A percentile compares a stretch with the other conserved stretches of the same genome.
Conservation (phyloP, 2,888 invertebrate species). For the Lepas anatifera region DNA sequence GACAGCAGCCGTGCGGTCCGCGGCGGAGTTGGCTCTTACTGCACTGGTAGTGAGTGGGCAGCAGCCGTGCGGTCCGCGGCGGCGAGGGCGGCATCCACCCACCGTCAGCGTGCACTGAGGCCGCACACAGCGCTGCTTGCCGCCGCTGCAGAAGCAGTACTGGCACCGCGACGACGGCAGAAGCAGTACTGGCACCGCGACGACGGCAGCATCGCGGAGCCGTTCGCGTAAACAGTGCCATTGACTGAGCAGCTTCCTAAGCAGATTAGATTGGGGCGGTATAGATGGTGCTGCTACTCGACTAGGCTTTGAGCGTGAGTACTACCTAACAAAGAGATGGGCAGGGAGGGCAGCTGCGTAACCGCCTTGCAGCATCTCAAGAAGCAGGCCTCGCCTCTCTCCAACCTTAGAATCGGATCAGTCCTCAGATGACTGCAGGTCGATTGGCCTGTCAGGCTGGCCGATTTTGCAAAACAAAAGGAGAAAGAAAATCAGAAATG, state of each 20-base stretch:
- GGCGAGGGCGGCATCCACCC: conserved; percentile 53
- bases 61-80: conserved; percentile 49
- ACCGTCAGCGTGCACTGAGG: conserved; percentile 60
- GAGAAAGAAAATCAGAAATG: no score
- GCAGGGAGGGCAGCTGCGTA: no score
- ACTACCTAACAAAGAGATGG: no score
- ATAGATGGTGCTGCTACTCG: background rate
- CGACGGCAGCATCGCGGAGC: conserved; percentile 68
- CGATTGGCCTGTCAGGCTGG: no score
- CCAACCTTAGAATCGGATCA: no score
- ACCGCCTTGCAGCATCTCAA: no score
- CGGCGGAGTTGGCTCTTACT: conserved; percentile 27
- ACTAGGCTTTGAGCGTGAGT: no score
- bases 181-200: conserved; percentile 77
- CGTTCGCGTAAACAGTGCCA: conserved; percentile 59
- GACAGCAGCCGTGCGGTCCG: no score
- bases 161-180: conserved; percentile 70
- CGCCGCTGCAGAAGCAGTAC: conserved; percentile 71
- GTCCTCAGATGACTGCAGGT: no score
- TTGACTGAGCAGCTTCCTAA: conserved; percentile 52
- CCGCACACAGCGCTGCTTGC: conserved; percentile 58
- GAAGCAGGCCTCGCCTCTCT: no score
- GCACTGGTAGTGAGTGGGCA: conserved; percentile 74
- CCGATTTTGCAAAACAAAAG: no score
- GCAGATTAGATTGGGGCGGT: background rate